phyloP scores from a whole-genome alignment of 2,113 vertebrate species.

The Percina caprodes region DNA sequence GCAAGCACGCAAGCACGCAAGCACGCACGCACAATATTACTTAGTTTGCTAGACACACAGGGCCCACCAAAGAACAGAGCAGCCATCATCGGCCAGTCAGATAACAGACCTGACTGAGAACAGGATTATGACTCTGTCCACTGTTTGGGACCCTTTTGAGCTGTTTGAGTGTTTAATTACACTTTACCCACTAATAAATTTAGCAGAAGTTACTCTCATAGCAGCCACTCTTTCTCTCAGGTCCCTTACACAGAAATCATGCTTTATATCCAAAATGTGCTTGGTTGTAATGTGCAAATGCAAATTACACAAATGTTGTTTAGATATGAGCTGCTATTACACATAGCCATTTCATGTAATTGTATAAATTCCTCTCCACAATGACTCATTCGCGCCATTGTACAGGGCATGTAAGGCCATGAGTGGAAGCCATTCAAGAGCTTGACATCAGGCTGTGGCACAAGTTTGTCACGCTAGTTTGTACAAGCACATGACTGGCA shows the following conservation, averaged over 20 bases:
- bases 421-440: constrained; percentile 23
- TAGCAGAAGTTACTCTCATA: constrained; percentile 14
- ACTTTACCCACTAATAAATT: constrained; percentile 43
- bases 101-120: constrained; percentile 64
- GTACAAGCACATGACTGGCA: constrained; percentile 32
- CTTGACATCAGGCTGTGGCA: constrained; percentile 30
- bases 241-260: not conserved
- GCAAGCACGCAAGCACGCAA: constrained; percentile 33
- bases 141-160: constrained; percentile 39
- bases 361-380: constrained; percentile 7
- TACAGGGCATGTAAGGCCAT: constrained; percentile 32
- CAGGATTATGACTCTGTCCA: constrained; percentile 73
- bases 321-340: not conserved
- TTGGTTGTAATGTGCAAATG: not conserved
- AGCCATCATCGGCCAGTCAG: constrained; percentile 55
- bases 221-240: not conserved
- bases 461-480: constrained; percentile 51
- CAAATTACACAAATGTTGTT: not conserved
- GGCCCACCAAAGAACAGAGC: constrained; percentile 48
- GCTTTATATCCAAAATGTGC: not conserved
- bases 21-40: constrained; percentile 64
- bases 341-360: not conserved
- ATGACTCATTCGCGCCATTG: constrained; percentile 30
- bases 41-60: constrained; percentile 65
- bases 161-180: constrained; percentile 64